phyloP scores from a whole-genome alignment of 2,113 vertebrate genomes.

The Spizaetus ornatus region DNA sequence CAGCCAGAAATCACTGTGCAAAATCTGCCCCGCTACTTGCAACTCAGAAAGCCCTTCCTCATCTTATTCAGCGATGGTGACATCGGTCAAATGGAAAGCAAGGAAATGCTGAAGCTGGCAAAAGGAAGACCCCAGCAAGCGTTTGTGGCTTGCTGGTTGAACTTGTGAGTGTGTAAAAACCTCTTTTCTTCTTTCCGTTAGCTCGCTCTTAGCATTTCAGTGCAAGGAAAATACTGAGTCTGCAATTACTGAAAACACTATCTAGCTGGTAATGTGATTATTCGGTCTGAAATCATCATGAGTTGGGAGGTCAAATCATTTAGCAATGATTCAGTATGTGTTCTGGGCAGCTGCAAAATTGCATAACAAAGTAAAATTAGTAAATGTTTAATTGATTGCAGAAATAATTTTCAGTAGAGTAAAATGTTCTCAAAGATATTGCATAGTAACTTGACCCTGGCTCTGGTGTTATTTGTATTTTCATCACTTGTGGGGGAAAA shows the following conservation, averaged over 20 bases:
- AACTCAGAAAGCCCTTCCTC: constrained; percentile 80
- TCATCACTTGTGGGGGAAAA: neutral
- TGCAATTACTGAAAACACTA: neutral
- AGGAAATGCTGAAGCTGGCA: constrained; percentile 71
- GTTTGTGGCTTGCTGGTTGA: constrained; percentile 85
- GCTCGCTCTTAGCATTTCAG: neutral
- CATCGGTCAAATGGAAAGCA: constrained; percentile 59
- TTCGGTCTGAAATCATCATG: neutral
- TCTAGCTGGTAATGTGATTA: neutral
- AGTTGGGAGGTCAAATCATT: neutral
- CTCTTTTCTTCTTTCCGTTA: neutral
- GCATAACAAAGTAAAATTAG: neutral
- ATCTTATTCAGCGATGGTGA: constrained; percentile 83
- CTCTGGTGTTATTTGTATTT: neutral
- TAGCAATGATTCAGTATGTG: neutral
- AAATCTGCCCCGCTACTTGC: constrained; percentile 82
- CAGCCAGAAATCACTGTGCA: constrained; percentile 92
- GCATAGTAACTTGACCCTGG: neutral
- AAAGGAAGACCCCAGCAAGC: constrained; percentile 47
- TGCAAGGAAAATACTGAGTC: neutral
- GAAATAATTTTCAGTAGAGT: neutral
- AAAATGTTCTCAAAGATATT: neutral
- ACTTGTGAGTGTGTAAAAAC: constrained; percentile 77
- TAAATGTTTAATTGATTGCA: neutral
- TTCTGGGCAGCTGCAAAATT: neutral